These are phyloP conservation scores for Australoheros scitulus DNA, from an alignment of 2,113 vertebrate genomes.

Conservation along the genomic window DNA sequence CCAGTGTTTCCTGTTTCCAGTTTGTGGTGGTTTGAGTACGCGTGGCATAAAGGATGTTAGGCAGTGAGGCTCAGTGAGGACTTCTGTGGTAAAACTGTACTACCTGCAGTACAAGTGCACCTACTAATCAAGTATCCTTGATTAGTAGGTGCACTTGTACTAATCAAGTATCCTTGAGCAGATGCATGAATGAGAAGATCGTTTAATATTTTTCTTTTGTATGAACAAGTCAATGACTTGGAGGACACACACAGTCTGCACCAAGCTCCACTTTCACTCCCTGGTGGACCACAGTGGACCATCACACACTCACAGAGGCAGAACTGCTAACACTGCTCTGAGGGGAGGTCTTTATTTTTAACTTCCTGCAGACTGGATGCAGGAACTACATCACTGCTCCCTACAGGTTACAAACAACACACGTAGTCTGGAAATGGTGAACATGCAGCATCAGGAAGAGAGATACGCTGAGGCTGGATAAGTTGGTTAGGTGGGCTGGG, in stretches of 20 bases:
- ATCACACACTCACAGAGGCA: not conserved
- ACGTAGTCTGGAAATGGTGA: no score
- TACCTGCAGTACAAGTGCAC: not conserved
- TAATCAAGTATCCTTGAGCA: not conserved
- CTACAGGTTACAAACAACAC: no score
- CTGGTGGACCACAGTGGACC: not conserved
- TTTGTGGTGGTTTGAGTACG: no score
- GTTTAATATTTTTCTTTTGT: not conserved
- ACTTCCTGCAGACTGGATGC: not conserved
- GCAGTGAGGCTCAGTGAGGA: no score
- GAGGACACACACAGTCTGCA: not conserved
- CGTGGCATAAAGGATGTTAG: no score
- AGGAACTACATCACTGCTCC: not conserved
- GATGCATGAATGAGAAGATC: not conserved
- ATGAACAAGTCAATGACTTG: not conserved
- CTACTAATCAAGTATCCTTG: not conserved
- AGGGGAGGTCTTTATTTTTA: not conserved
- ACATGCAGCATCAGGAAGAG: no score
- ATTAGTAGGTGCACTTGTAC: no score
- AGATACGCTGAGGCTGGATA: no score
- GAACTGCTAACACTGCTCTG: not conserved
- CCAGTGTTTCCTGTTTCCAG: no score
- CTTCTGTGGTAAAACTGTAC: not conserved
- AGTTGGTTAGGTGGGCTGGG: no score
- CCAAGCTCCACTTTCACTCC: not conserved